Conservation (phyloP, 2,888 invertebrate species). For the Sicus ferrugineus region DNA sequence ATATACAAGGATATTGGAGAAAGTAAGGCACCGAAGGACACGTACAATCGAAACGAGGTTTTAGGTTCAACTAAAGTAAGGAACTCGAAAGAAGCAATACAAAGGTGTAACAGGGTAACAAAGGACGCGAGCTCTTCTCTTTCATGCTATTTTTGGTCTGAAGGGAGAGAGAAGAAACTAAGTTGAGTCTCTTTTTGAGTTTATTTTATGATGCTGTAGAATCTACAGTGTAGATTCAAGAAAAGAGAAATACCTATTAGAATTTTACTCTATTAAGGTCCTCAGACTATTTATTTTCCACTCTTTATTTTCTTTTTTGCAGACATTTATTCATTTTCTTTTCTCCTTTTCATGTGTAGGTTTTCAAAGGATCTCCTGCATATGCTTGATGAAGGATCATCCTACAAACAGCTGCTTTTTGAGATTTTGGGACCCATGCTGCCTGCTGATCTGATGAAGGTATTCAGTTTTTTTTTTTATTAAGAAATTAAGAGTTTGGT, state of each 20-base stretch:
- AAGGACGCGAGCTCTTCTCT: too few relatives aligned
- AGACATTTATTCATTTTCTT: background rate
- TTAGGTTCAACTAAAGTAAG: conserved; percentile 13
- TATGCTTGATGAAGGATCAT: conserved; percentile 4
- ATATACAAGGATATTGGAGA: too few relatives aligned
- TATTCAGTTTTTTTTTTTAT: background rate
- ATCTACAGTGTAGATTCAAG: too few relatives aligned
- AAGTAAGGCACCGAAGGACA: background rate
- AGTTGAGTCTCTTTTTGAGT: too few relatives aligned
- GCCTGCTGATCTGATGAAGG: background rate
- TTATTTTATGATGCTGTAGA: too few relatives aligned
- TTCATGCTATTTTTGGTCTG: too few relatives aligned
- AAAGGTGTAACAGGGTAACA: background rate
- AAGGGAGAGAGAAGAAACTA: background rate
- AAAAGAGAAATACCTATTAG: too few relatives aligned
- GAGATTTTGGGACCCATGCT: background rate
- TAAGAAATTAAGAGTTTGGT: background rate
- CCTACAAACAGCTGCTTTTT: background rate
- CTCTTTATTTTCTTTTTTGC: background rate
- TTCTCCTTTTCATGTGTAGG: background rate
- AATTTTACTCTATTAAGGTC: too few relatives aligned
- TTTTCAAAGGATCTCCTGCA: background rate
- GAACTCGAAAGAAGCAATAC: background rate
- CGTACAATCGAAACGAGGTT: conserved; percentile 8
- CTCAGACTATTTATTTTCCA: background rate